These are phyloP conservation scores for Ganaspis sp. DNA, from an alignment of 1,140 invertebrate genomes.

Conservation along the genomic window DNA sequence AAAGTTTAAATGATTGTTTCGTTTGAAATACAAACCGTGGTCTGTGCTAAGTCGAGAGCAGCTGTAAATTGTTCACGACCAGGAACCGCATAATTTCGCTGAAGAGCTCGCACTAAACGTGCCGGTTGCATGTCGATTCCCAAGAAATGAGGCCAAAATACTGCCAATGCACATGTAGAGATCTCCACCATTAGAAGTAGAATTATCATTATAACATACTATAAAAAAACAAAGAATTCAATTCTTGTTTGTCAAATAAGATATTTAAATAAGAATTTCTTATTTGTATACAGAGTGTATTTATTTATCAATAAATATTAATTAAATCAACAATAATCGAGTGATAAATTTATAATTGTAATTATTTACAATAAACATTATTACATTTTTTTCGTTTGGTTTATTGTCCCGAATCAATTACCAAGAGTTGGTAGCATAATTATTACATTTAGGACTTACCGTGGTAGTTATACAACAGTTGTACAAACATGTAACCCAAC, in stretches of 20 bases:
- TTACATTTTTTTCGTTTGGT: no score
- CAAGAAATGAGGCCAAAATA: conserved; percentile 87
- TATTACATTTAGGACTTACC: no score
- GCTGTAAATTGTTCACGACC: conserved; percentile 86
- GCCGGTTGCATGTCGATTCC: conserved; percentile 82
- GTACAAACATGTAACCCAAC: conserved; percentile 86
- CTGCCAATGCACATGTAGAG: conserved; percentile 82
- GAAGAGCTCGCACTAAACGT: conserved; percentile 82
- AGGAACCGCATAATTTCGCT: conserved; percentile 85
- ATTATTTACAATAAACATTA: no score
- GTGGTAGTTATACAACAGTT: conserved; percentile 83
- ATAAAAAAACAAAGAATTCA: conserved; percentile 57
- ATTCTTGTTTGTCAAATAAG: no score
- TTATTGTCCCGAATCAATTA: no score
- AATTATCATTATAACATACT: conserved; percentile 86
- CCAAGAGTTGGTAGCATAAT: no score
- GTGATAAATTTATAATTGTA: no score
- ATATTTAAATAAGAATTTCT: no score
- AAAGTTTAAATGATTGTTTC: no score
- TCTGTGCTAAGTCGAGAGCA: conserved; percentile 86
- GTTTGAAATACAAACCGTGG: conserved; percentile 73
- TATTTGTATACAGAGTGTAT: no score
- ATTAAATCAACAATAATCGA: no score
- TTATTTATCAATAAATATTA: no score
- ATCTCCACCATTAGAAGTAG: conserved; percentile 84